These are phyloP conservation scores for Kryptolebias marmoratus DNA, from an alignment of 2,113 vertebrate species.

Conservation along the genomic window DNA sequence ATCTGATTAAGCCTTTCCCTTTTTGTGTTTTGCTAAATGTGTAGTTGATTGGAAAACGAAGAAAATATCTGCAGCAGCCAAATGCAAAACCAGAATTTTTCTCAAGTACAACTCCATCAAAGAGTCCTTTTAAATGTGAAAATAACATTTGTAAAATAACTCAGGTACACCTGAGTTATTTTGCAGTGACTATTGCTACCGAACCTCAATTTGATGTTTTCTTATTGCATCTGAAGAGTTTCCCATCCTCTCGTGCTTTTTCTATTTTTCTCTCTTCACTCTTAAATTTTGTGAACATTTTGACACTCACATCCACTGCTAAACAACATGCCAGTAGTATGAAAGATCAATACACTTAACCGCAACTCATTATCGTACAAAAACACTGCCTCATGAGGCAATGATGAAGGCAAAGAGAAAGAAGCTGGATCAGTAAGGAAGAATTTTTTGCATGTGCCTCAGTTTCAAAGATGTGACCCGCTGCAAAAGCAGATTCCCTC, in stretches of 20 bases:
- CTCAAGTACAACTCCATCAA: neutral
- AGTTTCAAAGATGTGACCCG: conserved; percentile 32
- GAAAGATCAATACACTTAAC: conserved; percentile 39
- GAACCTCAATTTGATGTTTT: neutral
- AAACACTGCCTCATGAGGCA: conserved; percentile 26
- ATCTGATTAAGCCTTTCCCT: neutral
- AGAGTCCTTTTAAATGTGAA: neutral
- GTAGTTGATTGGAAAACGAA: neutral
- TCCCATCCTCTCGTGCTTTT: neutral
- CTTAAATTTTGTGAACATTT: conserved; percentile 12
- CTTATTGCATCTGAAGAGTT: neutral
- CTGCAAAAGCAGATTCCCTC: conserved; percentile 23
- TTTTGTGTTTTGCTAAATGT: neutral
- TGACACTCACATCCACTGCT: conserved; percentile 21
- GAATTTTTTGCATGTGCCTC: neutral
- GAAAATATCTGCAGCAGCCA: neutral
- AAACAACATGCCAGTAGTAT: conserved; percentile 27
- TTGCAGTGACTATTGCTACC: neutral
- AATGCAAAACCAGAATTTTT: neutral
- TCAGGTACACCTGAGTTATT: neutral
- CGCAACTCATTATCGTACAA: conserved; percentile 32
- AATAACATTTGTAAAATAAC: too few species aligned
- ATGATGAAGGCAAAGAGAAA: conserved; percentile 21
- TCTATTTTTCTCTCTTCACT: neutral
- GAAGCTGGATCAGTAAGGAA: conserved; percentile 16